Evolutionary conservation across 2,113 vertebrate genomes (phyloP).

Genomic region (Pao palembangensis): DNA sequence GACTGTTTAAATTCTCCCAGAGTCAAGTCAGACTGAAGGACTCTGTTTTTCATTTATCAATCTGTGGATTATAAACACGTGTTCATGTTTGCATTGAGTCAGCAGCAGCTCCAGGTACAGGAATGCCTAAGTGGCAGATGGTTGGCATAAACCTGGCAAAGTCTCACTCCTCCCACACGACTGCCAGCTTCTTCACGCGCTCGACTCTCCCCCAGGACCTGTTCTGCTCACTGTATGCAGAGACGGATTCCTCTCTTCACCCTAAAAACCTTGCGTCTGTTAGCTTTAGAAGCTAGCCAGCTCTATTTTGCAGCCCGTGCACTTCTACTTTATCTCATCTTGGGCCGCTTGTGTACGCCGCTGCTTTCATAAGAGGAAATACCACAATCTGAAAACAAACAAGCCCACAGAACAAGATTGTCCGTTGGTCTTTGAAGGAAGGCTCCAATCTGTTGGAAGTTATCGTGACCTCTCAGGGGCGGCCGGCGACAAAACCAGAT

Average conservation of each 20-base stretch:
- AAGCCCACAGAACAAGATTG: slow-evolving; percentile 33
- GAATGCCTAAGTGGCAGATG: slow-evolving; percentile 66
- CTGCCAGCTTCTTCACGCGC: slow-evolving; percentile 56
- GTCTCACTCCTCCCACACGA: slow-evolving; percentile 40
- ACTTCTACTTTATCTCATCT: background rate
- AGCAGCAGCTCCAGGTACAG: slow-evolving; percentile 57
- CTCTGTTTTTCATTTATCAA: slow-evolving; percentile 2
- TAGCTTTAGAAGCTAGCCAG: background rate
- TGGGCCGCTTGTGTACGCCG: slow-evolving; percentile 23
- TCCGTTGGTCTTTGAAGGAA: slow-evolving; percentile 43
- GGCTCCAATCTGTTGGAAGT: slow-evolving; percentile 46
- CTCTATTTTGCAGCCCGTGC: background rate
- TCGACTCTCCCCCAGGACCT: slow-evolving; percentile 49
- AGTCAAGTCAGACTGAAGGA: no score
- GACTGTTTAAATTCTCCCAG: no score
- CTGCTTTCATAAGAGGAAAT: slow-evolving; percentile 61
- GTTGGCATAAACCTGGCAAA: slow-evolving; percentile 53
- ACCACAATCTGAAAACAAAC: slow-evolving; percentile 58
- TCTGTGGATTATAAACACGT: slow-evolving; percentile 2
- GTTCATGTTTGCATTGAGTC: slow-evolving; percentile 45
- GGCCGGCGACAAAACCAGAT: slow-evolving; percentile 11
- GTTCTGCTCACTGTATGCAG: slow-evolving; percentile 42
- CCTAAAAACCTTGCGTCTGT: slow-evolving; percentile 25
- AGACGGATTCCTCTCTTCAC: slow-evolving; percentile 37
- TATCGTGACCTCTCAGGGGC: slow-evolving; percentile 14